phyloP scores from a whole-genome alignment of 2,113 vertebrate genomes.

The Anser cygnoides region DNA sequence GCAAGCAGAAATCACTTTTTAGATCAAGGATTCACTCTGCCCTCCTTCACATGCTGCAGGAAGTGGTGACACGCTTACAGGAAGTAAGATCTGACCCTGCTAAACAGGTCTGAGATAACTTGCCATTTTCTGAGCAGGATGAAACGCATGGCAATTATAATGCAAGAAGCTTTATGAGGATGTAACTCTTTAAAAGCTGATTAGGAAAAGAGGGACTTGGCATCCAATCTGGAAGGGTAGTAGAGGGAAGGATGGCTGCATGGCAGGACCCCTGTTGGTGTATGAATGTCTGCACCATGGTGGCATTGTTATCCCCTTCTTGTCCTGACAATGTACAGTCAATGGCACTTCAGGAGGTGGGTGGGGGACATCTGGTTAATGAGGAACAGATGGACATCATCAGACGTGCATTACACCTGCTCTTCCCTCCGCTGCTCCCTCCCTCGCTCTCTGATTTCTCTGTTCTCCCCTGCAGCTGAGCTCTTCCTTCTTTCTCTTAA shows the following conservation, averaged over 20 bases:
- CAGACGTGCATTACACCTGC: conserved; percentile 31
- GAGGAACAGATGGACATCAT: conserved; percentile 72
- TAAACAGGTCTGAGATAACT: conserved; percentile 29
- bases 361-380: conserved; percentile 73
- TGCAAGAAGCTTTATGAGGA: conserved; percentile 50
- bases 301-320: conserved; percentile 65
- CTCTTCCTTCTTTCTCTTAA: conserved; percentile 32
- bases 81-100: conserved; percentile 30
- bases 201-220: conserved; percentile 60
- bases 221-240: conserved; percentile 40
- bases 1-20: conserved; percentile 40
- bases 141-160: conserved; percentile 61
- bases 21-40: conserved; percentile 21
- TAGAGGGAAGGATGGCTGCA: conserved; percentile 54
- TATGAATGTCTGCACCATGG: conserved; percentile 56
- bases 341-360: conserved; percentile 71
- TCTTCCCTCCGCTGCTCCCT: conserved; percentile 10
- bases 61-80: conserved; percentile 42
- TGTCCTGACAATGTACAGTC: conserved; percentile 60
- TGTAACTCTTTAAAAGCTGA: conserved; percentile 60
- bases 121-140: conserved; percentile 37
- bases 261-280: conserved; percentile 61
- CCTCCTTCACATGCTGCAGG: conserved; percentile 33
- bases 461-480: conserved; percentile 13
- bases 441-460: conserved; percentile 29